A percentile compares a stretch with the other conserved stretches of the same genome.
Evolutionary conservation across 2,888 invertebrate genomes (phyloP).

Genomic region (Caenorhabditis angaria): DNA sequence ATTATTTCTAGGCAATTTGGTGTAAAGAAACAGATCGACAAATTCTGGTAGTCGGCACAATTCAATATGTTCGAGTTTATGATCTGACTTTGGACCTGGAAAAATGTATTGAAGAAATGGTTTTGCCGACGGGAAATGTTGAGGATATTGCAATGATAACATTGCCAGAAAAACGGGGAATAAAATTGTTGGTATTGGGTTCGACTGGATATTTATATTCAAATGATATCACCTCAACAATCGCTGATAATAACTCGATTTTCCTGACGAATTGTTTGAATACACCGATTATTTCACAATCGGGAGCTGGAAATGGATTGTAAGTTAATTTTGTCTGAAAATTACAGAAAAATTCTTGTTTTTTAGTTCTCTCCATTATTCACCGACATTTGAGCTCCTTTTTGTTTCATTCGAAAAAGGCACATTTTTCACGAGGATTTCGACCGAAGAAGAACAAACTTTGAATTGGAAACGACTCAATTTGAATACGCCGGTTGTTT

Average conservation of each 20-base stretch:
- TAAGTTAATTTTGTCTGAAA: not conserved
- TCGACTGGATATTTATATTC: constrained; percentile 41
- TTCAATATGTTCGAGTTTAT: constrained; percentile 47
- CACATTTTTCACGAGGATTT: constrained; percentile 19
- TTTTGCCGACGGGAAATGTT: constrained; percentile 47
- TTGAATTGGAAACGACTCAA: constrained; percentile 17
- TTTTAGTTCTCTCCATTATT: constrained; percentile 47
- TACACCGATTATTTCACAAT: constrained; percentile 9
- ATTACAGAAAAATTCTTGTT: not conserved
- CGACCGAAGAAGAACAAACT: not conserved
- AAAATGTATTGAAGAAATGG: constrained; percentile 46
- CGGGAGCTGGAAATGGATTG: constrained; percentile 20
- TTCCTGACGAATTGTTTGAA: constrained; percentile 46
- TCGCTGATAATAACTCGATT: constrained; percentile 41
- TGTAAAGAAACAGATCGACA: not conserved
- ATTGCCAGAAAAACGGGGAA: constrained; percentile 10
- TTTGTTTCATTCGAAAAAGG: constrained; percentile 39
- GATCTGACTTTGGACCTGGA: constrained; percentile 36
- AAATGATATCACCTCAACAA: constrained; percentile 22
- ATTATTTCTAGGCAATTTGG: constrained; percentile 23
- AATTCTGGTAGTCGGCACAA: constrained; percentile 29
- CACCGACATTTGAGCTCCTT: constrained; percentile 27
- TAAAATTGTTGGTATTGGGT: constrained; percentile 32
- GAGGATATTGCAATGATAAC: constrained; percentile 37
- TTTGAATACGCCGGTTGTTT: constrained; percentile 13